phyloP scores from a whole-genome alignment of 2,113 vertebrate genomes.

The Physeter macrocephalus region DNA sequence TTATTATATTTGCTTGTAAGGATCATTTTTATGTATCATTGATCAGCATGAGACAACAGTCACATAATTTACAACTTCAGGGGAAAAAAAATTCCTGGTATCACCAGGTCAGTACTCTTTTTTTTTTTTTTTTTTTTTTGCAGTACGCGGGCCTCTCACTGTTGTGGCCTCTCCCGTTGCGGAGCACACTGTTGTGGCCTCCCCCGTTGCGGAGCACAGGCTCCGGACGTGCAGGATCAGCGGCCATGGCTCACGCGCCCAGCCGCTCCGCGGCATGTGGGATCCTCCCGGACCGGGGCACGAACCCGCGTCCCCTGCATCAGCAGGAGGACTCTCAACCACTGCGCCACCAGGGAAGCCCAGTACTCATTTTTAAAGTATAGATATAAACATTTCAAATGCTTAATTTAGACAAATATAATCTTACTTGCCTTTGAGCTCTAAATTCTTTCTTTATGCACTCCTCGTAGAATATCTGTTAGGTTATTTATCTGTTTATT shows the following conservation, averaged over 20 bases:
- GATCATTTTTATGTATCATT: constrained; percentile 30
- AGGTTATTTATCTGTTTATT: constrained; percentile 49
- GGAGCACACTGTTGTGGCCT: too few species aligned
- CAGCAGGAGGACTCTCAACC: too few species aligned
- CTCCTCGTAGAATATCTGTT: not conserved
- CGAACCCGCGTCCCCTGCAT: too few species aligned
- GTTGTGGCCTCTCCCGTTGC: too few species aligned
- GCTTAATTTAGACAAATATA: constrained; percentile 19
- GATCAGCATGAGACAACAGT: constrained; percentile 29
- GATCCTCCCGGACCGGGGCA: too few species aligned
- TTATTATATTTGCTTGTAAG: constrained; percentile 29
- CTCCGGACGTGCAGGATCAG: too few species aligned
- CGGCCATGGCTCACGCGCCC: too few species aligned
- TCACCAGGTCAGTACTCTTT: not conserved
- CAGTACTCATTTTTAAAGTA: constrained; percentile 36
- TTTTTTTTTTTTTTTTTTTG: too few species aligned
- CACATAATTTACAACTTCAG: not conserved
- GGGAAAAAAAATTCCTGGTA: not conserved
- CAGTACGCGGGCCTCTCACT: too few species aligned
- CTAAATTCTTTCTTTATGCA: constrained; percentile 15
- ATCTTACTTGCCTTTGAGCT: not conserved
- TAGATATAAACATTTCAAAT: not conserved
- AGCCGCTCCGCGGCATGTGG: too few species aligned
- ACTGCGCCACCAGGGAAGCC: too few species aligned
- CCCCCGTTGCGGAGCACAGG: too few species aligned